Percentiles rank a stretch among this genome's conserved stretches.
Conservation (phyloP, 2,797 vertebrate species). For the Artibeus jamaicensis region DNA sequence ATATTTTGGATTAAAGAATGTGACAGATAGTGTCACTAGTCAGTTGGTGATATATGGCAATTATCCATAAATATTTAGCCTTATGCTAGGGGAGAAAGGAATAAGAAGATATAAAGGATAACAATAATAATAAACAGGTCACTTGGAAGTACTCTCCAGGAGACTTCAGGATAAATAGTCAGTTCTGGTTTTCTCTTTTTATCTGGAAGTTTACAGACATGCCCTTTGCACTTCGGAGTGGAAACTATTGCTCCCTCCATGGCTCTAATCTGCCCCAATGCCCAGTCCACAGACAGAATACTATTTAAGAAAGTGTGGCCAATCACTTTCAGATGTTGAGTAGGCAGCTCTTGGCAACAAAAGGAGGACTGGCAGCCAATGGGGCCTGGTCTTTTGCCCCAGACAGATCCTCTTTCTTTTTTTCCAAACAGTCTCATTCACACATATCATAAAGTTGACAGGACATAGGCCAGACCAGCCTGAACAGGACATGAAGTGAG, state of each 20-base stretch:
- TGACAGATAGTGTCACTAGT: background rate
- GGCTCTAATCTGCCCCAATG: background rate
- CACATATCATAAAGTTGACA: background rate
- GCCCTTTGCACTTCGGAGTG: background rate
- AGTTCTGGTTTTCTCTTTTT: background rate
- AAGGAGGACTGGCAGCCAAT: background rate
- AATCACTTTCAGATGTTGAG: conserved; percentile 14
- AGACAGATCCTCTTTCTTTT: background rate
- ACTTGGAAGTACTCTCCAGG: background rate
- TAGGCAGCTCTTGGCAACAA: background rate
- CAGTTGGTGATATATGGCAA: background rate
- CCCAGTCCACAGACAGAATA: background rate
- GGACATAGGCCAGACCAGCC: background rate
- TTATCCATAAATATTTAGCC: background rate
- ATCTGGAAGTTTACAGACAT: conserved; percentile 23
- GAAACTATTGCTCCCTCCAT: background rate
- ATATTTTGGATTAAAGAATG: conserved; percentile 29
- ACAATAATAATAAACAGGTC: background rate
- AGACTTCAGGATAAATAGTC: background rate
- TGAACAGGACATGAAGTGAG: background rate
- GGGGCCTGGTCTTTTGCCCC: background rate
- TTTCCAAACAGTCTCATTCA: background rate
- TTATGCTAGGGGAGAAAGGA: background rate
- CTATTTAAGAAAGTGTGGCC: background rate
- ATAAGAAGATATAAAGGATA: background rate